phyloP scores from a whole-genome alignment of 2,888 invertebrate genomes.

The Hermodice carunculata region DNA sequence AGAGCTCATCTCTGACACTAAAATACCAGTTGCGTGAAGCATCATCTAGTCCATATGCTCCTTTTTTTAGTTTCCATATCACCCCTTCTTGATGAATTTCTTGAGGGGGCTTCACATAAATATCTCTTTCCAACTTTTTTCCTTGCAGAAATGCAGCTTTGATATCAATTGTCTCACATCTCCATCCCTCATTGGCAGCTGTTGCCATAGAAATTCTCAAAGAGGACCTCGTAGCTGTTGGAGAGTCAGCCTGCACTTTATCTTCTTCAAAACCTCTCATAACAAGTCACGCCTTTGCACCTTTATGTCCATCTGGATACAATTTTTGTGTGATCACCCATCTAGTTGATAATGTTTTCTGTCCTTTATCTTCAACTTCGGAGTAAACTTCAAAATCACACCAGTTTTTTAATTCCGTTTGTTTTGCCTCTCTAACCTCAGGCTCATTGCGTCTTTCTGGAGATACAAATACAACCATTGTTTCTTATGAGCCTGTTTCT shows the following conservation, averaged over 20 bases:
- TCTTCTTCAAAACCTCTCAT: too few species aligned
- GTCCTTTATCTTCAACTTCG: background rate
- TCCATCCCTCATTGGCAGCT: background rate
- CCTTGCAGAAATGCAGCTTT: background rate
- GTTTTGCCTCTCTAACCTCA: too few species aligned
- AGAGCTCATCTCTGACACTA: background rate
- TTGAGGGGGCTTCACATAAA: background rate
- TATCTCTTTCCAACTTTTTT: background rate
- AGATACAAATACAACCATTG: too few species aligned
- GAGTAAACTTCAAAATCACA: background rate
- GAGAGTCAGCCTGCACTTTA: background rate
- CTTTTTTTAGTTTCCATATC: background rate
- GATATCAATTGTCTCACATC: background rate
- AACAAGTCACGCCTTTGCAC: background rate
- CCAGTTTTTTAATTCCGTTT: background rate
- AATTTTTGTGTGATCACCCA: background rate
- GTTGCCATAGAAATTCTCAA: background rate
- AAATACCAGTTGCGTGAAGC: background rate
- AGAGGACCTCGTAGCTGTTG: background rate
- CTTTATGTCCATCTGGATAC: background rate
- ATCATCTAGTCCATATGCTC: background rate
- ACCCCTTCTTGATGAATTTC: background rate
- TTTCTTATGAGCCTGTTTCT: too few species aligned
- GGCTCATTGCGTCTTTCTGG: too few species aligned
- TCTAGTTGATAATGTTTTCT: background rate